Evolutionary conservation across 2,113 vertebrate genomes (phyloP).

Genomic region (Bambusicola thoracicus): DNA sequence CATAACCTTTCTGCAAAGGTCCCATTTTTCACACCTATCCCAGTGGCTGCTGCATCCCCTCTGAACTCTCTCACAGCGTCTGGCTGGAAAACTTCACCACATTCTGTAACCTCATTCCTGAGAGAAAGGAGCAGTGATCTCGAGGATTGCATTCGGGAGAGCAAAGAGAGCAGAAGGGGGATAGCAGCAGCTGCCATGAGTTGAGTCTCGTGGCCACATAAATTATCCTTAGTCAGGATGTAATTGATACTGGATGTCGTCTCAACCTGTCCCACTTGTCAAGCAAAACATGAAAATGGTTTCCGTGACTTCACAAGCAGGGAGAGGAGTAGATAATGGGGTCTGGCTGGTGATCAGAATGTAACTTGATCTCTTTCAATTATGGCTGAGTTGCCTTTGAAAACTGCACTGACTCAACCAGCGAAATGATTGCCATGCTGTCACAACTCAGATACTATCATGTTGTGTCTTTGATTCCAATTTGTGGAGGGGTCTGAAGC

Average conservation of each 20-base stretch:
- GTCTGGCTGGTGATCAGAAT: neutral
- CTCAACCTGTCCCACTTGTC: neutral
- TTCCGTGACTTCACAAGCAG: neutral
- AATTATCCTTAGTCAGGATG: neutral
- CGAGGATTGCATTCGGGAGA: neutral
- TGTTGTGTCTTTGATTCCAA: neutral
- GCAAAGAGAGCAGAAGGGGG: neutral
- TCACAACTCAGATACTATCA: accelerated
- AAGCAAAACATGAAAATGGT: neutral
- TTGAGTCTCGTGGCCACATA: neutral
- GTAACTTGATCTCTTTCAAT: neutral
- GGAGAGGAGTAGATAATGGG: neutral
- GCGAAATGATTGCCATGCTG: neutral
- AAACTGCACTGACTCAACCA: neutral
- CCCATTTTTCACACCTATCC: slow-evolving; percentile 35
- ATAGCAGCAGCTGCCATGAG: neutral
- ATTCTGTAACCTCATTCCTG: neutral
- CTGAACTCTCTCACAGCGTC: slow-evolving; percentile 21
- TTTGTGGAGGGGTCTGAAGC: neutral
- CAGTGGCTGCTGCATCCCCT: neutral
- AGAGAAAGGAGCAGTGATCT: neutral
- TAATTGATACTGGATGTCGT: neutral
- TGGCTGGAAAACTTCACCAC: neutral
- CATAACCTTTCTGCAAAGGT: slow-evolving; percentile 36
- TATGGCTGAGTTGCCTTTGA: neutral